Conservation (phyloP, 2,113 vertebrate genomes). For the Sterrhoptilus dennistouni region DNA sequence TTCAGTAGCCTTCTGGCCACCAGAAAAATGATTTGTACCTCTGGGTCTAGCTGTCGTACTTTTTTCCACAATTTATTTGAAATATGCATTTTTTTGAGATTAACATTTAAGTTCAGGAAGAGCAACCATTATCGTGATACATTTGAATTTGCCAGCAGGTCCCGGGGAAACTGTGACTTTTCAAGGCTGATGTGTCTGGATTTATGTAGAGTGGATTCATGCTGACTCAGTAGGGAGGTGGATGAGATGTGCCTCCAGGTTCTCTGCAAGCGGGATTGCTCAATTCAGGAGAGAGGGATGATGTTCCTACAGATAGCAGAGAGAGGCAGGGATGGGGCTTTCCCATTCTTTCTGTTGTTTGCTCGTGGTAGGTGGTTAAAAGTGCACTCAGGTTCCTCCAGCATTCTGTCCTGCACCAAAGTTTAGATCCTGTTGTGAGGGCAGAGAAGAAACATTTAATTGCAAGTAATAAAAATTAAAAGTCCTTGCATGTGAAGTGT, state of each 20-base stretch:
- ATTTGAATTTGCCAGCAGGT: background rate
- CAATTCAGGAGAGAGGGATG: background rate
- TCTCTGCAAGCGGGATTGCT: background rate
- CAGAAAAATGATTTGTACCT: rapidly evolving
- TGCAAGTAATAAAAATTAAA: background rate
- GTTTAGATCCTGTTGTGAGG: background rate
- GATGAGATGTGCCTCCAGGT: background rate
- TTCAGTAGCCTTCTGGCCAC: background rate
- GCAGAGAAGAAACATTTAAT: background rate
- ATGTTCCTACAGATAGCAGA: background rate
- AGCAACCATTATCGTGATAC: rapidly evolving
- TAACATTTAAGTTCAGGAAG: background rate
- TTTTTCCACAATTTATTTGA: background rate
- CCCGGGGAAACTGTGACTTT: background rate
- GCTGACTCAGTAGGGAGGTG: background rate
- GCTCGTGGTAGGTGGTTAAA: background rate
- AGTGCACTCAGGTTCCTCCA: background rate
- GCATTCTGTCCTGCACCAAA: background rate
- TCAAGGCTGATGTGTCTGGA: background rate
- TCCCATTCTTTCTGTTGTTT: background rate
- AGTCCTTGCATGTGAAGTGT: background rate
- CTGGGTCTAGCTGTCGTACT: background rate
- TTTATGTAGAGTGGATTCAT: background rate
- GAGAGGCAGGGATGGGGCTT: background rate
- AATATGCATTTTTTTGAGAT: background rate